Evolutionary conservation across 2,888 invertebrate species (phyloP), one percentile per base, ranked within the genome.

Genomic region (Neuroscelio doddi): DNA sequence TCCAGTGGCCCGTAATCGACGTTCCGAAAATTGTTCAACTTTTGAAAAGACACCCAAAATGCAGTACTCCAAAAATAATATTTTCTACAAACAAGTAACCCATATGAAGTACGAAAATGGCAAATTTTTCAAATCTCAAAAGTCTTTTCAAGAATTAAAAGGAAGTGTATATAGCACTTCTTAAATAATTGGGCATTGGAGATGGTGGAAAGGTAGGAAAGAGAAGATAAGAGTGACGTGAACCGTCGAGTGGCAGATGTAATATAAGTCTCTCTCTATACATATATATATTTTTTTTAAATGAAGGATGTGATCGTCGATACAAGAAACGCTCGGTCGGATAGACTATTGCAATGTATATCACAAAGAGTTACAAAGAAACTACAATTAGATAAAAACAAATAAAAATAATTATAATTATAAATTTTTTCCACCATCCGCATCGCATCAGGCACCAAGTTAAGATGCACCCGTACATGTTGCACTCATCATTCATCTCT

Each of bases 351-450:
- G 83, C 83, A 83, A 81, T 83, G 79, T 83, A 82, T 81, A 83
- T 83, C 83, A 83, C 83, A 83, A 82, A 82, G 77, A 81, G 80
- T 83, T 82, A 83, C 83, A 82, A 82, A 80, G 82, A 83, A 82
- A 81, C 82, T 83, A 83, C 79, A 80, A 82, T 81, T 82, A 81
- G 78, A 80, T 81, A 82, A 83, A 82, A 83, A 82, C 80, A 78
- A 81, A 80, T 80, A 80, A 78, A 76, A 77, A 78, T 81, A 78
- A 77, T 79, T 75, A 77, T 80, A 73, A 72, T 71, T 72, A 76
- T 76, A 73, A 72, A 75, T 51, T 73, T 73, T 73, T 70, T 70
- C 70, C 56, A 73, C 49, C 55, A 69, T 73, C 68, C 69, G 64
- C 69, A 77, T 81, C 76, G 75, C 75, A 78, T 77, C 80, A 80